phyloP scores from a whole-genome alignment of 2,888 invertebrate species.

The Bibio marci region DNA sequence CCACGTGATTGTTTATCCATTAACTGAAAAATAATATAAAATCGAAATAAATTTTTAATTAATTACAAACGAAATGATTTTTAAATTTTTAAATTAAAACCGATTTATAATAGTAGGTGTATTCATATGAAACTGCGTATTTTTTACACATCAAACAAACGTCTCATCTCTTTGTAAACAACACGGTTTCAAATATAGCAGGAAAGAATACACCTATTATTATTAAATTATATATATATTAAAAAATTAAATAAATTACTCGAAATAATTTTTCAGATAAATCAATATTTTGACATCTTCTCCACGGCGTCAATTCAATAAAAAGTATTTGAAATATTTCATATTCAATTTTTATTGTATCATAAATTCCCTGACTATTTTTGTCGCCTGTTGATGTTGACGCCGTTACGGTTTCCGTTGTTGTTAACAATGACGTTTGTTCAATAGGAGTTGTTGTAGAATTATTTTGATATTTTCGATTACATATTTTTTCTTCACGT shows the following conservation, averaged over 20 bases:
- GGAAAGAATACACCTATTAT: no score
- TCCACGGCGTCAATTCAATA: constrained; percentile 81
- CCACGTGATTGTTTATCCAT: constrained; percentile 78
- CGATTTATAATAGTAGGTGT: no score
- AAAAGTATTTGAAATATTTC: constrained; percentile 79
- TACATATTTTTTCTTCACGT: constrained; percentile 24
- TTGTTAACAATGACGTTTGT: background rate
- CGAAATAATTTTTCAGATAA: constrained; percentile 78
- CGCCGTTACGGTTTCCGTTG: background rate
- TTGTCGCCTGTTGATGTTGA: constrained; percentile 18
- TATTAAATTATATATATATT: no score
- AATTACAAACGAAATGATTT: no score
- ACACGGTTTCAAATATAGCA: no score
- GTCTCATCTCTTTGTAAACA: no score
- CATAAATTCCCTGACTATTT: constrained; percentile 47
- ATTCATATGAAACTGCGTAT: no score
- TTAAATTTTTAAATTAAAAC: no score
- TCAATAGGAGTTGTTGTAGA: background rate
- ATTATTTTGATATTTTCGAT: background rate
- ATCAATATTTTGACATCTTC: constrained; percentile 62
- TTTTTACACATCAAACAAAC: no score
- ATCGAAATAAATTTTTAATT: constrained; percentile 2
- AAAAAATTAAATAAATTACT: constrained; percentile 34
- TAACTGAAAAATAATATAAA: constrained; percentile 37
- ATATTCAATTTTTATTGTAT: constrained; percentile 74